Percentiles rank a stretch among this genome's conserved stretches.
These are phyloP conservation scores for Cosmia pyralina DNA, from an alignment of 2,888 invertebrate species.

Conservation along the genomic window DNA sequence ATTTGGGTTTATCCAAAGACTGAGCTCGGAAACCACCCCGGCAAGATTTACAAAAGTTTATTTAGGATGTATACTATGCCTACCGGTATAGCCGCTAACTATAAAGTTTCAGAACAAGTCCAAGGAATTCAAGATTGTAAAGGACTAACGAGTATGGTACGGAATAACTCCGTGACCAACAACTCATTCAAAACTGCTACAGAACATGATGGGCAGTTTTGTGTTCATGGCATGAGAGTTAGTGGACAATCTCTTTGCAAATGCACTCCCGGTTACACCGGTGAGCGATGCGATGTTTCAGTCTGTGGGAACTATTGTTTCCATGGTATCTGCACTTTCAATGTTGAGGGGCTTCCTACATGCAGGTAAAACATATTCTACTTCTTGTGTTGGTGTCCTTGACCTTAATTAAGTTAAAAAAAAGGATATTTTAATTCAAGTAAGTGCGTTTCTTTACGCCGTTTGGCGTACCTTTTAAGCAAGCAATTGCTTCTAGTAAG, in stretches of 20 bases:
- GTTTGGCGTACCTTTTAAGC: too few species aligned
- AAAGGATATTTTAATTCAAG: too few species aligned
- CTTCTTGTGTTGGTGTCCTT: too few species aligned
- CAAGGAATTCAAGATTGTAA: conserved; percentile 74
- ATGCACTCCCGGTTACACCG: neutral
- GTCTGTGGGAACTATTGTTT: conserved; percentile 94
- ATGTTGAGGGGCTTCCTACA: conserved; percentile 74
- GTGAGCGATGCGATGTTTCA: conserved; percentile 63
- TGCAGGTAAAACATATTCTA: conserved; percentile 69
- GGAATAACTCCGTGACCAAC: conserved; percentile 74
- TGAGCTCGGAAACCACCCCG: too few species aligned
- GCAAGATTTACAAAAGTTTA: too few species aligned
- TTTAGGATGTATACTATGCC: conserved; percentile 75
- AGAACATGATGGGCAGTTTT: conserved; percentile 77
- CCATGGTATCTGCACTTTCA: conserved; percentile 90
- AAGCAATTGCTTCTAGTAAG: neutral
- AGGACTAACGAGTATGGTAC: conserved; percentile 67
- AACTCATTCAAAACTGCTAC: conserved; percentile 77
- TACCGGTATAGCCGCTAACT: conserved; percentile 81
- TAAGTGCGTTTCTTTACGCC: too few species aligned
- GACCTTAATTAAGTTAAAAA: too few species aligned
- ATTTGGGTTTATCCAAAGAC: too few species aligned
- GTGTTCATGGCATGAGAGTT: conserved; percentile 78
- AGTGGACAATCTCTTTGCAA: conserved; percentile 83
- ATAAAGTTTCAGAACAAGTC: conserved; percentile 80